Evolutionary conservation across 2,113 vertebrate genomes (phyloP), one percentile per base, ranked within the genome.

Genomic region (Clarias macrocephalus): DNA sequence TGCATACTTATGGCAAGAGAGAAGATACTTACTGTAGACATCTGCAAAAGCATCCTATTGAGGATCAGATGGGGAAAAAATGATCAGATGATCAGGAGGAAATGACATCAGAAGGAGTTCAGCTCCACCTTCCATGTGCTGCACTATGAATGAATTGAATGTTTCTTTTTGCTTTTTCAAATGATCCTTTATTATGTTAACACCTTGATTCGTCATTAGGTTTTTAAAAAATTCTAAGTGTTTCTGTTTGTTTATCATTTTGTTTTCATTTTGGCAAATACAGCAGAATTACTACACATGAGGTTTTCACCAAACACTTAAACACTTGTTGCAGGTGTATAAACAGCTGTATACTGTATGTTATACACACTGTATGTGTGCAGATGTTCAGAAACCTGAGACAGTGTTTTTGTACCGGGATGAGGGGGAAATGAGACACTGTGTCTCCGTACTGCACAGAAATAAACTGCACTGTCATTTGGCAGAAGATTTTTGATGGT

Each of bases 381-480:
- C 33, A 30, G 2, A 10, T 16, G 8, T n/a, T 54, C 12, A 28
- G 65, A 59, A 79, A 68, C 9, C 9, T 33, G 16, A 83, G 28
- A 11, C 56, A 80, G 68, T 63, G 13, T 86, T 88, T 83, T 70
- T 88, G 88, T 68, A 28, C 80, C 83, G 84, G 54, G 54, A 70
- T 9, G 19, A 70, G 33, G 72, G 72, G 3, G 16, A 13, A 19
- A 52, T 19, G 62, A 59, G 9, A 80, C 76, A 79, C 59, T 30
- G 82, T 84, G 82, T 57, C 0, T 87, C 2, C 21, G 15, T 48
- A 19, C 72, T 30, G 73, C 86, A 88, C 62, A 88, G 30, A 70
- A 88, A 70, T 84, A 88, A 59, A 88, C 72, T 68, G 57, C 85
- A 59, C 76, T 88, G 85, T 90, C 87, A 63, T 30, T 68, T 33